Conservation (phyloP, 2,113 vertebrate genomes). For the Dolichallabes microphthalmus region DNA sequence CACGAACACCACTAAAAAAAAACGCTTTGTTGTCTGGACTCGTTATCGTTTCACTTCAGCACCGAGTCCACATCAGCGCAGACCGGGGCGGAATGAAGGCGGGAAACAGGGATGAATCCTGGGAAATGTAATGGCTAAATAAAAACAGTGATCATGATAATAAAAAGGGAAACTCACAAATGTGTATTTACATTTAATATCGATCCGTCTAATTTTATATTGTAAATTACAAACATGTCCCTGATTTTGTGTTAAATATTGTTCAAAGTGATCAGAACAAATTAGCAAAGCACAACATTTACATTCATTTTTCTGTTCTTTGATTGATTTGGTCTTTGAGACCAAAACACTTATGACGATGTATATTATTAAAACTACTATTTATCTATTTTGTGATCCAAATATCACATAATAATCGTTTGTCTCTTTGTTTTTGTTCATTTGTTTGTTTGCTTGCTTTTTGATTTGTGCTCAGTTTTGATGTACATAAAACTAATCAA, state of each 20-base stretch:
- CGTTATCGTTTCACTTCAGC: slow-evolving; percentile 55
- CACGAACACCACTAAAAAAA: too few species aligned
- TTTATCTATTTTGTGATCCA: neutral
- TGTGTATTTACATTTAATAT: neutral
- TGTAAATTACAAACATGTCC: neutral
- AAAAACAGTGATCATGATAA: neutral
- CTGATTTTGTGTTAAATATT: neutral
- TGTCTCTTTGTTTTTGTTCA: neutral
- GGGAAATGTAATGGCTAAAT: slow-evolving; percentile 1
- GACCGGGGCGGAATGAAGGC: neutral
- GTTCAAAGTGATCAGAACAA: neutral
- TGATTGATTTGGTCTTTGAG: neutral
- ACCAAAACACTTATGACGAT: neutral
- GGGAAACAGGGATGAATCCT: neutral
- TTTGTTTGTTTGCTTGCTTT: neutral
- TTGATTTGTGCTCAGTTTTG: neutral
- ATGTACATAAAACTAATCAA: neutral
- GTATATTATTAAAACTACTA: too few species aligned
- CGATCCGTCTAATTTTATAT: neutral
- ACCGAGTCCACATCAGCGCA: slow-evolving; percentile 53
- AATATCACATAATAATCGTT: neutral
- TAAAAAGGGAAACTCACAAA: neutral
- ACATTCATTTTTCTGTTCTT: neutral
- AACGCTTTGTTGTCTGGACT: slow-evolving; percentile 68
- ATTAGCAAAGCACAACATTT: too few species aligned